Conservation (phyloP, 92 coral and sea anemone genomes). For the Porites evermanni region DNA sequence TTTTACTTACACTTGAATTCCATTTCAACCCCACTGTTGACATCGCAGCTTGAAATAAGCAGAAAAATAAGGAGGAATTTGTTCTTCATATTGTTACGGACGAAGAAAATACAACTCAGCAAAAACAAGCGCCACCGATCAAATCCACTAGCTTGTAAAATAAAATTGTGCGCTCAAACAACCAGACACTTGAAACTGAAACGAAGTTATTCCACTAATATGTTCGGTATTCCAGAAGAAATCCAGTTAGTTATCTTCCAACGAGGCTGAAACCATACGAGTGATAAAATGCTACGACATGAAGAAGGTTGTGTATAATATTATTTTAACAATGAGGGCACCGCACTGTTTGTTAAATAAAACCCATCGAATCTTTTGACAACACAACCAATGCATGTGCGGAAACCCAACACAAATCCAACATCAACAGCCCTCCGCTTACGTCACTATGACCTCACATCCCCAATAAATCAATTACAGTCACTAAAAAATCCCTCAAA, state of each 20-base stretch:
- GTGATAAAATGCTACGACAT: neutral
- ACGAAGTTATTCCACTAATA: neutral
- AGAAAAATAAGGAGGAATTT: neutral
- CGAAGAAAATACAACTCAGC: neutral
- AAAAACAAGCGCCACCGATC: neutral
- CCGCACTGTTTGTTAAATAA: neutral
- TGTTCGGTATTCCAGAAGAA: neutral
- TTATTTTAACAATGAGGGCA: neutral
- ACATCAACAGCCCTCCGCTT: slow-evolving; percentile 3
- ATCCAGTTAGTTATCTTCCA: neutral
- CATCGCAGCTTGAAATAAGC: slow-evolving; percentile 21
- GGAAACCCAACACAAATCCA: slow-evolving; percentile 9
- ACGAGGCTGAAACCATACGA: neutral
- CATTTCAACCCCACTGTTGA: slow-evolving; percentile 23
- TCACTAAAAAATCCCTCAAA: neutral
- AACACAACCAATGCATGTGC: neutral
- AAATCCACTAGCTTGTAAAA: slow-evolving; percentile 10
- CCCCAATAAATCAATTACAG: slow-evolving; percentile 11
- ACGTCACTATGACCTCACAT: slow-evolving; percentile 57
- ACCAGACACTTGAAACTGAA: neutral
- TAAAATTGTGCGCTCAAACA: slow-evolving; percentile 4
- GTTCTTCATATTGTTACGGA: slow-evolving; percentile 2
- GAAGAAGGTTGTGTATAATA: neutral
- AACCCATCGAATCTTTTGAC: neutral
- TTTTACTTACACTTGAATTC: slow-evolving; percentile 34